Conservation (phyloP, 2,113 vertebrate species). For the Phocoena sinus region DNA sequence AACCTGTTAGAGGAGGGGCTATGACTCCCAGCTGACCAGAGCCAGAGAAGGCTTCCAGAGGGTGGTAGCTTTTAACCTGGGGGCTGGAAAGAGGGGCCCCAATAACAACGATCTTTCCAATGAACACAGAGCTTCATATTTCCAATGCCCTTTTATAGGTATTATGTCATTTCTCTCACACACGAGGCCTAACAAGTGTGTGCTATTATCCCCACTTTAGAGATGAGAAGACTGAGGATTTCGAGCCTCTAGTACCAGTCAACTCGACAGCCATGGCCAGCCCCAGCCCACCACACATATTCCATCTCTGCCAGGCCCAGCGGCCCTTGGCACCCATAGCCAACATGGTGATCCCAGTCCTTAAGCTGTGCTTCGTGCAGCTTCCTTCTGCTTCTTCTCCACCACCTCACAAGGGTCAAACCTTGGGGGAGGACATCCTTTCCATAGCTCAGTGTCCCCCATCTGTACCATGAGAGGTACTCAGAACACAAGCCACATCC, state of each 20-base stretch:
- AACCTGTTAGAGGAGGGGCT: neutral
- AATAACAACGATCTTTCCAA: slow-evolving; percentile 29
- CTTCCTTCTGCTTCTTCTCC: neutral
- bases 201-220: slow-evolving; percentile 17
- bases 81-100: neutral
- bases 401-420: neutral
- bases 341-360: neutral
- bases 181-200: slow-evolving; percentile 28
- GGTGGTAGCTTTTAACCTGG: neutral
- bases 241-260: neutral
- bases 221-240: slow-evolving; percentile 34
- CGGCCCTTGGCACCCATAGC: neutral
- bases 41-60: neutral
- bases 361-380: neutral
- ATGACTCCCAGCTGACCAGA: neutral
- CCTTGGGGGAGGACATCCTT: neutral
- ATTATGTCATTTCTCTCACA: slow-evolving; percentile 51
- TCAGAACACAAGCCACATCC: neutral
- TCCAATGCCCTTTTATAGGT: slow-evolving; percentile 4
- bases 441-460: neutral
- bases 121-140: neutral
- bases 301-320: neutral
- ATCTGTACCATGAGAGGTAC: neutral
- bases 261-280: neutral
- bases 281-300: neutral